A percentile compares a stretch with the other conserved stretches of the same genome.
These are phyloP conservation scores for Gerris lacustris DNA, from an alignment of 2,888 invertebrate species.

Conservation along the genomic window DNA sequence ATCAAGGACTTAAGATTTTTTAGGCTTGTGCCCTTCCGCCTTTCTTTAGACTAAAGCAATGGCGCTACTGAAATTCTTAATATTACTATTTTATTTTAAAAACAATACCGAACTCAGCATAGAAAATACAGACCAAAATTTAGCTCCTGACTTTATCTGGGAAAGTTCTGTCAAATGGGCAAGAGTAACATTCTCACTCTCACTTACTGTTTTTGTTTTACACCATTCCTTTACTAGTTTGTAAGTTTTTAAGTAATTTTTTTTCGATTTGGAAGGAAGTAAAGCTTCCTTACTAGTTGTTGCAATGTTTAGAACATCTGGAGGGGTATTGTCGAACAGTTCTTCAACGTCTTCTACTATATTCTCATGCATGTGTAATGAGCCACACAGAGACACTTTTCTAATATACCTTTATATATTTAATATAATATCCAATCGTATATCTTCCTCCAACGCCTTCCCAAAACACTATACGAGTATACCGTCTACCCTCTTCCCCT, in stretches of 20 bases:
- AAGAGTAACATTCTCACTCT: neutral
- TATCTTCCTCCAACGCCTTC: no score
- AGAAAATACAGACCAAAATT: neutral
- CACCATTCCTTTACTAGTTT: neutral
- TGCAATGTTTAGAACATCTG: neutral
- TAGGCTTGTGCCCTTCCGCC: slow-evolving; percentile 7
- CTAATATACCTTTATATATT: no score
- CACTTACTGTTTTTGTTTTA: neutral
- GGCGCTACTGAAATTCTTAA: slow-evolving; percentile 5
- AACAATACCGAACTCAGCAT: neutral
- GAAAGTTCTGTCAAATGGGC: slow-evolving; percentile 1
- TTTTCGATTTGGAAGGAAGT: neutral
- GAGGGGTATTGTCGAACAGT: neutral
- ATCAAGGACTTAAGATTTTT: slow-evolving; percentile 7
- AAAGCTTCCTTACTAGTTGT: neutral
- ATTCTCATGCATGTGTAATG: neutral
- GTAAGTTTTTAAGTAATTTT: neutral
- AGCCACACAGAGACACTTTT: no score
- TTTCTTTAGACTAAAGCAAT: neutral
- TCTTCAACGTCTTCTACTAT: neutral
- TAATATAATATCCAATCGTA: no score
- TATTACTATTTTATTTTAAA: slow-evolving; percentile 5
- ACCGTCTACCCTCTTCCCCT: no score
- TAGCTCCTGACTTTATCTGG: neutral
- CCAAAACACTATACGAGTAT: no score